Base-by-base conservation (phyloP, 64 coral and sea anemone genomes). In the Cladopsammia gracilis region DNA sequence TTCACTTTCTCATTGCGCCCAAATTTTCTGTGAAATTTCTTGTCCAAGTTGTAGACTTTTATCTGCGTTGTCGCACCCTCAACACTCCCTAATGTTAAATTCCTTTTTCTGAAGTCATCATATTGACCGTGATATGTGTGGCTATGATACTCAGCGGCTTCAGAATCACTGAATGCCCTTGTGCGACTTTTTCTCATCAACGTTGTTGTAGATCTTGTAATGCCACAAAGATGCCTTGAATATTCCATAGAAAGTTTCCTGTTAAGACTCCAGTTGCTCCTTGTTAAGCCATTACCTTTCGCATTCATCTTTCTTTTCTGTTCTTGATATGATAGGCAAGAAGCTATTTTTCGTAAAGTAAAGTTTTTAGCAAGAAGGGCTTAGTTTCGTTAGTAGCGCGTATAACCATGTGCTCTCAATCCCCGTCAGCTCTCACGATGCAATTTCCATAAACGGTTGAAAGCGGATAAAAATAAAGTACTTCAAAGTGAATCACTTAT, bases 151-250 rank as follows among this genome's bases (percentile, higher is more conserved):
- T 7, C 53, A 78, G 0, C 7, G 76, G 51, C 20, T 57, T 56
- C 76, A 12, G 20, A 58, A 78, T 78, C 8, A 57, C 52, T 58
- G 10, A 57, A 15, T 15, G 50, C 11, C 51, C 76, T 58, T 6
- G 76, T 8, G 15, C 19, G n/a, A 19, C 11, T 25, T 58, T 53
- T 50, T 56, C 50, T 20, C 49, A 56, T 10, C n/a, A 25, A 57
- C 53, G 12, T 56, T 78, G 50, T 58, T 11, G 76, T 19, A 16
- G 52, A 26, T 78, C 76, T 78, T 58, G 49, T 14, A 25, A 23
- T 58, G 19, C 5, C n/a, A 53, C 76, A 57, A 20, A 78, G 52
- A 78, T 78, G 50, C 11, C 76, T 78, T 78, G 76, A 78, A 57
- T 24, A 78, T 7, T 78, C 20, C 10, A 78, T 14, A 14, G 76